phyloP scores from a whole-genome alignment of 2,888 invertebrate species.

The Dromius quadrimaculatus region DNA sequence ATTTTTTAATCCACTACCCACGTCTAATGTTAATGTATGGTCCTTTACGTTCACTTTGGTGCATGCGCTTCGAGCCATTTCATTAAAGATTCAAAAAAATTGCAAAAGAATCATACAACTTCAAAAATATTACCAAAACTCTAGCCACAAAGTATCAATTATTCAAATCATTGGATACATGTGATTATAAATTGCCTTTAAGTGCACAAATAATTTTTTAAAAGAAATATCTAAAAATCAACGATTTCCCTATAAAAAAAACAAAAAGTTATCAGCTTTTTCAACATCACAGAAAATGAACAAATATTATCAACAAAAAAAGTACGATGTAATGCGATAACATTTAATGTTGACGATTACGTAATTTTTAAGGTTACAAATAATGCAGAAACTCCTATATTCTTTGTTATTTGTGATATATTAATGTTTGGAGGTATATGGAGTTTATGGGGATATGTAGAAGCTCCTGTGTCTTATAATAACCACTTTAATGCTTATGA shows the following conservation, averaged over 20 bases:
- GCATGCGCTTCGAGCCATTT: background rate
- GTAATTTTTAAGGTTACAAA: background rate
- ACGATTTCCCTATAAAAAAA: background rate
- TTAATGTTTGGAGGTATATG: background rate
- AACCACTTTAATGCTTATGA: background rate
- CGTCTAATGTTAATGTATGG: background rate
- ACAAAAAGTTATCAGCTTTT: background rate
- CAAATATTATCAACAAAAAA: background rate
- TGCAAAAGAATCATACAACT: background rate
- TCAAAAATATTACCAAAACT: conserved; percentile 1
- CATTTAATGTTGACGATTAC: background rate
- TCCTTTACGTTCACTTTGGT: background rate
- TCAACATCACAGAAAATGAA: background rate
- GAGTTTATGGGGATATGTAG: background rate
- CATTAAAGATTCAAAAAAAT: too few relatives aligned
- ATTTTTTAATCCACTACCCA: too few relatives aligned
- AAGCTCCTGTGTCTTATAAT: background rate
- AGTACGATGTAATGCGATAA: background rate
- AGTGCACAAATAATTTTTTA: background rate
- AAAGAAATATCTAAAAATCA: background rate
- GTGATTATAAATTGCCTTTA: background rate
- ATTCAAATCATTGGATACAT: background rate
- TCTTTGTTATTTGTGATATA: background rate
- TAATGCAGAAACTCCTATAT: background rate
- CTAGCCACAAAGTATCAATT: background rate